These are phyloP conservation scores for Chlorodrepanis virens DNA, from an alignment of 2,113 vertebrate genomes.

Conservation along the genomic window DNA sequence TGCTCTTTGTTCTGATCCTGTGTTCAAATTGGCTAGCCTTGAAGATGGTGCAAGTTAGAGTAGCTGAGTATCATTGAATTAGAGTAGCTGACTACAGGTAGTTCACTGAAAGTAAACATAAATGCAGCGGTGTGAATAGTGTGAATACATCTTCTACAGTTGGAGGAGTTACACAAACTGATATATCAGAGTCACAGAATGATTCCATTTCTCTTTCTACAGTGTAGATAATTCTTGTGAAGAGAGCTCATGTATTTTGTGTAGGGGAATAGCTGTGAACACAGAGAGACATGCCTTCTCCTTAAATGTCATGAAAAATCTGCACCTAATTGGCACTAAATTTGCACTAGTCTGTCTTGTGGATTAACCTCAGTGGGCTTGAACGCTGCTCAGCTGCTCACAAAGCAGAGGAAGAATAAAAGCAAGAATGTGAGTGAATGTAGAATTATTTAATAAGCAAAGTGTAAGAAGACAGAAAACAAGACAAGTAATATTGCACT, in stretches of 20 bases:
- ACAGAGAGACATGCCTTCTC: not conserved
- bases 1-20: not conserved
- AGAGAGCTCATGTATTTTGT: not conserved
- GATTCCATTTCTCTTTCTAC: not conserved
- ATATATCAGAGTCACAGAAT: not conserved
- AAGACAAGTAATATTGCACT: fast-evolving
- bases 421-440: not conserved
- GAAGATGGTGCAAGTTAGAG: not conserved
- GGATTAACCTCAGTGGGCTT: not conserved
- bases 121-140: not conserved
- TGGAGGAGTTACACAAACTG: not conserved
- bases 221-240: not conserved
- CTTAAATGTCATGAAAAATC: not conserved
- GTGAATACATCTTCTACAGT: not conserved
- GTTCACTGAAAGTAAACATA: not conserved
- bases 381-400: not conserved
- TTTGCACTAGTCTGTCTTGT: not conserved
- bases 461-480: not conserved
- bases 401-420: not conserved
- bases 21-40: not conserved
- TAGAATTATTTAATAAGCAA: not conserved
- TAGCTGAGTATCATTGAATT: not conserved
- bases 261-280: not conserved
- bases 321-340: not conserved
- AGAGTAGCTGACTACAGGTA: not conserved